Evolutionary conservation across 2,113 vertebrate species (phyloP), one percentile per base, ranked within the genome.

Genomic region (Lamprotornis superbus): DNA sequence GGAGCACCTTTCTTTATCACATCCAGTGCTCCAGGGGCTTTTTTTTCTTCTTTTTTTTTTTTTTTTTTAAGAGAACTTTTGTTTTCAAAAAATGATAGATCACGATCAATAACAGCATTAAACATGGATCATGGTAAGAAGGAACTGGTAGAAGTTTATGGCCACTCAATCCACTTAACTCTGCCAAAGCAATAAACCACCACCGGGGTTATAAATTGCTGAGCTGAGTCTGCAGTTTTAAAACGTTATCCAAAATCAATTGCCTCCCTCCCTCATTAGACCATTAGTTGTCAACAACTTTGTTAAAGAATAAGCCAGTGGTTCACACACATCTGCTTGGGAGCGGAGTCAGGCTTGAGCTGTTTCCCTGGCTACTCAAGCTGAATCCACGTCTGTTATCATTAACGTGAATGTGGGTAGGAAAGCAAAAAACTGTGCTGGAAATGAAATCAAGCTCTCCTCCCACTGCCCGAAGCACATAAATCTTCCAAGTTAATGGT

Each of bases 221-320:
- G 47, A 81, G 71, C 90, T 94, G 82, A 93, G 82, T 71, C 71
- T 90, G 87, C 90, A 94, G 82, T 83, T 92, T 85, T 86, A 83
- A 87, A 93, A 91, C 39, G 78, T 74, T 67, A 70, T 59, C 82
- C 92, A 87, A 88, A 96, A 96, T 96, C 93, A 92, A 94, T 92
- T 90, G 55, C 39, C 30, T 19, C 30, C n/a, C 33, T 11, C 25
- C 11, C 31, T 12, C 37, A 64, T 83, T 89, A 93, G 64, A 80
- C 55, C 68, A 70, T 80, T 86, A 89, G 55, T 59, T 90, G 87
- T 90, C 90, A 90, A 93, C 90, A 75, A 37, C 39, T 93, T 90
- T 1, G 42, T 93, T 91, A 90, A 91, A 90, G 86, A 86, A 90
- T 46, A 89, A 92, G 83, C 80, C 85, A 95, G 83, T 0, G 5